These are phyloP conservation scores for Nebria salina DNA, from an alignment of 2,888 invertebrate species.

Conservation along the genomic window DNA sequence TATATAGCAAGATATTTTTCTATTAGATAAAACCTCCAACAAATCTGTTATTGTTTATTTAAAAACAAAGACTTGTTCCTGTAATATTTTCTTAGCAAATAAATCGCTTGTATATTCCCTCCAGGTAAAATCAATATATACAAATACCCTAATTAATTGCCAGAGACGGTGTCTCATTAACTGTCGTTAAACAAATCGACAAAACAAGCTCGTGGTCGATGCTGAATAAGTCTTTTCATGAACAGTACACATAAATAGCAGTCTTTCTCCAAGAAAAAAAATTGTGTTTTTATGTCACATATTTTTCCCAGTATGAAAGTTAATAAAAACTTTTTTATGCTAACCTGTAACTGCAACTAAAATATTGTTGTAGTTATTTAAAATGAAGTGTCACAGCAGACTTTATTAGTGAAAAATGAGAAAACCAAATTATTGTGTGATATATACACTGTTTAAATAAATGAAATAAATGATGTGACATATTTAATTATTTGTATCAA, in stretches of 20 bases:
- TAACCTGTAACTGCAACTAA: too few species aligned
- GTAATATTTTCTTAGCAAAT: conserved; percentile 4
- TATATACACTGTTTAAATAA: not conserved
- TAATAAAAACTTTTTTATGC: too few species aligned
- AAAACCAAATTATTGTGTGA: too few species aligned
- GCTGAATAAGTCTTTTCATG: not conserved
- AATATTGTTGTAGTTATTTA: too few species aligned
- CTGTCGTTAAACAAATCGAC: conserved; percentile 31
- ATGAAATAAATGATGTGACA: not conserved
- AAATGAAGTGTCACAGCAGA: too few species aligned
- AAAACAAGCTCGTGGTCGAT: conserved; percentile 13
- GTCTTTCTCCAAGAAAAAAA: too few species aligned
- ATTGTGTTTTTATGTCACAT: too few species aligned
- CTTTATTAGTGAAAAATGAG: too few species aligned
- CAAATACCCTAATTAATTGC: conserved; percentile 35
- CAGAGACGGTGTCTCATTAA: conserved; percentile 36
- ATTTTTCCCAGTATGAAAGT: too few species aligned
- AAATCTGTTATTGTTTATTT: not conserved
- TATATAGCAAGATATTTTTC: not conserved
- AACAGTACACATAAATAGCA: not conserved
- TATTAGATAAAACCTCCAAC: not conserved
- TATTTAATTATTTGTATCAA: not conserved
- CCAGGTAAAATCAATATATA: conserved; percentile 30
- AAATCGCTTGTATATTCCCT: conserved; percentile 21
- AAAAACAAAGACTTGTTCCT: not conserved